Evolutionary conservation across 1,140 invertebrate genomes (phyloP), one percentile per base, ranked within the genome.

Genomic region (Pollicipes pollicipes): DNA sequence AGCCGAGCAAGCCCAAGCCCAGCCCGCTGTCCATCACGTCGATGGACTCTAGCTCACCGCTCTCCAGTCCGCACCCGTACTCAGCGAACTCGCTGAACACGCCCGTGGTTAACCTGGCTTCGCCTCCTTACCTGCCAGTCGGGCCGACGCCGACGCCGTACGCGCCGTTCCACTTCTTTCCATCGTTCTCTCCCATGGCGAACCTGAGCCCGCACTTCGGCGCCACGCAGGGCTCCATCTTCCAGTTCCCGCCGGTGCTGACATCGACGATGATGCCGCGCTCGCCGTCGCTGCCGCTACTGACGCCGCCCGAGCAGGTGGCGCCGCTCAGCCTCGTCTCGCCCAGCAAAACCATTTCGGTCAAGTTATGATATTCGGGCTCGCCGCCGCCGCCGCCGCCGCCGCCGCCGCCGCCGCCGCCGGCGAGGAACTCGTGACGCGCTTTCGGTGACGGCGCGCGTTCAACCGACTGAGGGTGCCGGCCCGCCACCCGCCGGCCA

Each of bases 151-250:
- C 72, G 16, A 74, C 74, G 64, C 77, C 77, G 8, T 72, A 77
- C 45, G 70, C 74, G 6, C 75, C 76, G 0, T 66, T 78, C 24
- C 76, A 77, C 69, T 75, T 78, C 72, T 71, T 78, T n/a, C 28
- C 64, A 8, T 66, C 64, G n/a, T 66, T 66, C 64, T 66, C 64
- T 6, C 64, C 64, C 24, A 66, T 66, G 64, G 64, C 64, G 6
- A 70, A 21, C 17, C 70, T 74, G 27, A 71, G 69, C 26, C 73
- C 73, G 16, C 72, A 73, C 30, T 73, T 72, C 58, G 73, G 73
- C 24, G 73, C 72, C 17, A 72, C 72, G 28, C 69, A 73, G 2
- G 68, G 68, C 30, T 73, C 73, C 28, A 73, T 74, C 64, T 75
- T 75, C 71, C 74, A 73, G 37, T 75, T 75, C 68, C 75, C 75